A percentile compares a stretch with the other conserved stretches of the same genome.
These are phyloP conservation scores for Timema cristinae DNA, from an alignment of 2,888 invertebrate genomes.

Conservation along the genomic window DNA sequence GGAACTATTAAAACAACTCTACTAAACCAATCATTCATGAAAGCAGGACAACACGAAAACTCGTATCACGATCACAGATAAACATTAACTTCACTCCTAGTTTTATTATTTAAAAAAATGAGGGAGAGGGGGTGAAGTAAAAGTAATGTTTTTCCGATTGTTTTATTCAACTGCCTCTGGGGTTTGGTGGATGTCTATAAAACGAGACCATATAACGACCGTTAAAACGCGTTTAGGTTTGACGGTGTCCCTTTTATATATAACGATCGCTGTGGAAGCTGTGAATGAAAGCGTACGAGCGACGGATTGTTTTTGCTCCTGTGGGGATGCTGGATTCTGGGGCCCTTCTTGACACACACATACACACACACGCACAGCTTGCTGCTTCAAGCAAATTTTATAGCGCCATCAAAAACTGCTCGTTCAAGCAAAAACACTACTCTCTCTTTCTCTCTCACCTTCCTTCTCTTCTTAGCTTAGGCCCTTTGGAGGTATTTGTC, in stretches of 20 bases:
- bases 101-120: too few relatives aligned
- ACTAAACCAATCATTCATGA: too few relatives aligned
- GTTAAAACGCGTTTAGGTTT: not conserved
- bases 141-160: not conserved
- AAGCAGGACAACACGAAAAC: too few relatives aligned
- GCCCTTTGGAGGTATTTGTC: too few relatives aligned
- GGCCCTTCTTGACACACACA: not conserved
- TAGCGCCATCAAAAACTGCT: conserved; percentile 6
- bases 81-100: too few relatives aligned
- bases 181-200: not conserved
- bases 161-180: conserved; percentile 1
- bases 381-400: not conserved
- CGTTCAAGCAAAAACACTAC: not conserved
- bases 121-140: too few relatives aligned
- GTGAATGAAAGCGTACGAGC: not conserved
- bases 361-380: not conserved
- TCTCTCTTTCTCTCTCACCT: too few relatives aligned
- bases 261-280: not conserved
- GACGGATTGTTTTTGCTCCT: not conserved
- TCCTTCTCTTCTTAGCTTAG: too few relatives aligned
- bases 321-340: not conserved
- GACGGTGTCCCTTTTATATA: too few relatives aligned
- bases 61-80: too few relatives aligned
- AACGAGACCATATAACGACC: conserved; percentile 13
- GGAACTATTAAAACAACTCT: too few relatives aligned